Percentiles rank a stretch among this genome's conserved stretches.
Conservation (phyloP, 1,140 invertebrate genomes). For the Bombus sibiricus region DNA sequence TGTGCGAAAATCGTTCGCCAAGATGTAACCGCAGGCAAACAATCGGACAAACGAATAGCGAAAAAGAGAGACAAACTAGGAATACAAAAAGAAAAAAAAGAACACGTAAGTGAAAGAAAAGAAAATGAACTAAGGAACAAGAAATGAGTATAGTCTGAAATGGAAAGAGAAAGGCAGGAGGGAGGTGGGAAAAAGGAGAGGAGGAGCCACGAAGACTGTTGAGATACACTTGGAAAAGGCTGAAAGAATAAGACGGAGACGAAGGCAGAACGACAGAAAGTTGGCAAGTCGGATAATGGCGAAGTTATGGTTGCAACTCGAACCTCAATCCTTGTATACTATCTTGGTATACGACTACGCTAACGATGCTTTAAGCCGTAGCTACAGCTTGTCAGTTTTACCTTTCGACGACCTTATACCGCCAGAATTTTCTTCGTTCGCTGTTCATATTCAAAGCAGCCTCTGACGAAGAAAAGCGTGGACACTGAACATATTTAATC, state of each 20-base stretch:
- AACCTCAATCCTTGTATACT: slow-evolving; percentile 28
- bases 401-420: slow-evolving; percentile 3
- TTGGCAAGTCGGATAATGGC: slow-evolving; percentile 75
- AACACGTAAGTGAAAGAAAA: not conserved
- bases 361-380: slow-evolving; percentile 70
- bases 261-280: slow-evolving; percentile 51
- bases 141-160: not conserved
- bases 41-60: slow-evolving; percentile 24
- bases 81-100: not conserved
- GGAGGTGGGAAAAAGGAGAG: not conserved
- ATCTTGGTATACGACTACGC: slow-evolving; percentile 57
- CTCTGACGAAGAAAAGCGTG: not conserved
- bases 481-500: not conserved
- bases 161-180: not conserved
- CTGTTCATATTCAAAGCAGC: slow-evolving; percentile 22
- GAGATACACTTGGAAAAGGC: not conserved
- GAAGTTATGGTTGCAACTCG: slow-evolving; percentile 71
- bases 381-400: not conserved
- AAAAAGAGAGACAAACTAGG: not conserved
- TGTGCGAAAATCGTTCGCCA: not conserved
- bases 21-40: not conserved
- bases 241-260: slow-evolving; percentile 1
- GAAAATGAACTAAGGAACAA: not conserved
- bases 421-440: slow-evolving; percentile 35
- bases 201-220: not conserved